A percentile compares a stretch with the other conserved stretches of the same genome.
These are phyloP conservation scores for Drosophila chauvacae DNA, from an alignment of 1,140 invertebrate species.

Conservation along the genomic window DNA sequence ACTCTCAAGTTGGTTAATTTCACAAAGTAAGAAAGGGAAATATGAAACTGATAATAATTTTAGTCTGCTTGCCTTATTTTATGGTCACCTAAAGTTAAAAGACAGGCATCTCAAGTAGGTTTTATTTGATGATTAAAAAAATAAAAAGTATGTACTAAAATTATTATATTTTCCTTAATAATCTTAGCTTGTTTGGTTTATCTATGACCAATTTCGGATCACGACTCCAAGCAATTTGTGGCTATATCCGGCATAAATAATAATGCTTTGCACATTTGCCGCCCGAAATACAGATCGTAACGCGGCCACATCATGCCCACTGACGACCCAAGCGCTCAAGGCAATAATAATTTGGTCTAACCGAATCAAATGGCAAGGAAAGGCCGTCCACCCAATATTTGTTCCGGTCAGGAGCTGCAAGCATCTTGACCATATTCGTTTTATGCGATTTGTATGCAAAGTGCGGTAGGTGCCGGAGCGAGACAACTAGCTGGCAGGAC, in stretches of 20 bases:
- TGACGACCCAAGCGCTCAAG: slow-evolving; percentile 41
- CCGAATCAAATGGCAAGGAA: slow-evolving; percentile 68
- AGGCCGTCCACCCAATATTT: slow-evolving; percentile 47
- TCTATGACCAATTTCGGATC: not conserved
- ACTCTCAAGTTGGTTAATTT: not conserved
- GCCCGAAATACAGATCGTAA: slow-evolving; percentile 27
- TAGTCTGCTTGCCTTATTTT: not conserved
- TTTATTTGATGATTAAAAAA: not conserved
- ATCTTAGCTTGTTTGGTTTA: not conserved
- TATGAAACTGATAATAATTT: slow-evolving; percentile 8
- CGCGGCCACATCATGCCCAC: slow-evolving; percentile 42
- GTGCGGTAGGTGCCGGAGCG: slow-evolving; percentile 47
- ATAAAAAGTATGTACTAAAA: not conserved
- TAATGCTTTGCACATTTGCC: slow-evolving; percentile 65
- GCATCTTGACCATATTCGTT: slow-evolving; percentile 63
- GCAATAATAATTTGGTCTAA: slow-evolving; percentile 58
- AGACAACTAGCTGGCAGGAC: slow-evolving; percentile 46
- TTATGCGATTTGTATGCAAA: slow-evolving; percentile 83
- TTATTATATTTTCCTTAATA: not conserved
- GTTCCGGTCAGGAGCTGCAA: slow-evolving; percentile 64
- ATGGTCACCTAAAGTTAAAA: not conserved
- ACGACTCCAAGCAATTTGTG: slow-evolving; percentile 45
- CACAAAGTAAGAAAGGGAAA: slow-evolving; percentile 6
- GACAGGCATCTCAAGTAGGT: not conserved
- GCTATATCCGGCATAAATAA: slow-evolving; percentile 55